Conservation (phyloP, 2,888 invertebrate genomes). For the Tiliacea citrago region DNA sequence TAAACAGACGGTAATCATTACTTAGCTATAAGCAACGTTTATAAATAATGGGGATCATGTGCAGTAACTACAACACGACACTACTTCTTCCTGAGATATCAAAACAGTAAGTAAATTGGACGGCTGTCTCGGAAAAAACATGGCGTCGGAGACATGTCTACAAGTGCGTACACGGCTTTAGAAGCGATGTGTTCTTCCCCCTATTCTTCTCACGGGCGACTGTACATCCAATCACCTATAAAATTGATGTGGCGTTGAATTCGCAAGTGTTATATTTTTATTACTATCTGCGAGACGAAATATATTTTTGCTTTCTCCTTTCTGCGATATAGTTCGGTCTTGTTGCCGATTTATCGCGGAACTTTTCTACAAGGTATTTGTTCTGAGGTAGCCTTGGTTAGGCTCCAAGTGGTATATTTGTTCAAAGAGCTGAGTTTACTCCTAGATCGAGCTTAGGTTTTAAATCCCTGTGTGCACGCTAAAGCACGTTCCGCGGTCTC, state of each 20-base stretch:
- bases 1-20: background rate
- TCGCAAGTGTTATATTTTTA: conserved; percentile 43
- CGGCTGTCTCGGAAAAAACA: background rate
- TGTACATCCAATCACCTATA: conserved; percentile 15
- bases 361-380: conserved; percentile 7
- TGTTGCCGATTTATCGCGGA: background rate
- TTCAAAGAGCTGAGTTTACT: conserved; percentile 27
- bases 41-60: background rate
- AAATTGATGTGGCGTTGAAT: conserved; percentile 46
- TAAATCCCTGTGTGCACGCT: conserved; percentile 37
- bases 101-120: background rate
- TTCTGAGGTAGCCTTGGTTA: conserved; percentile 2
- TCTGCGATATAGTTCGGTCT: conserved; percentile 18
- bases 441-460: conserved; percentile 29
- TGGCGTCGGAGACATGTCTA: conserved; percentile 1
- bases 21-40: background rate
- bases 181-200: conserved; percentile 28
- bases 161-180: conserved; percentile 11
- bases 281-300: conserved; percentile 8
- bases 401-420: conserved; percentile 23
- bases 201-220: conserved; percentile 9
- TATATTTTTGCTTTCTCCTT: background rate
- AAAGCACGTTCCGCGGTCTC: conserved; percentile 41
- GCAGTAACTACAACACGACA: background rate
- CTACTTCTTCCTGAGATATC: background rate